Conservation (phyloP, 2,797 vertebrate species). For the Crenuchus spilurus region DNA sequence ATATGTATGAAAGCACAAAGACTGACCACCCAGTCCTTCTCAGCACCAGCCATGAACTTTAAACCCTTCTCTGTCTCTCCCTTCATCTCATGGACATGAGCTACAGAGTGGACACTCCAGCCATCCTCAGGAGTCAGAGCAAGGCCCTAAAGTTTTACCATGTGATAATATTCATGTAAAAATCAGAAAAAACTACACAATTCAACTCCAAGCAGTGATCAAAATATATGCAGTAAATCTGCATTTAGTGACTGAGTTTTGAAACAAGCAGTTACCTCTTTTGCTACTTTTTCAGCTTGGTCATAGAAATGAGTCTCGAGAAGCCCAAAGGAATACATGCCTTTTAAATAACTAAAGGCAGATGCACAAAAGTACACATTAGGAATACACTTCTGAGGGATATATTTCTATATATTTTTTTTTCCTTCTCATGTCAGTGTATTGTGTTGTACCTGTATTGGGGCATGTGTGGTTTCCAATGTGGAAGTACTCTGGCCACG, state of each 20-base stretch:
- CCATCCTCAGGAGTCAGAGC: constrained; percentile 81
- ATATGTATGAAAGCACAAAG: neutral
- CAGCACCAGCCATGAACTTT: constrained; percentile 84
- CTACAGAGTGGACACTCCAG: constrained; percentile 89
- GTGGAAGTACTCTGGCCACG: constrained; percentile 84
- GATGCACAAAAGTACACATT: constrained; percentile 5
- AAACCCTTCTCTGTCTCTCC: constrained; percentile 85
- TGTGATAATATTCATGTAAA: too few relatives aligned
- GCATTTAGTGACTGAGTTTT: neutral
- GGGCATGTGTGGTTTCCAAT: constrained; percentile 87
- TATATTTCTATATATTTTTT: too few relatives aligned
- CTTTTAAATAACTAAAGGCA: constrained; percentile 87
- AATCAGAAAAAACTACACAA: too few relatives aligned
- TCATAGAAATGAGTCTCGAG: constrained; percentile 89
- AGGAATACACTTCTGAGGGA: neutral
- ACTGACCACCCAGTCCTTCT: constrained; percentile 89
- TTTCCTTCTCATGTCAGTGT: neutral
- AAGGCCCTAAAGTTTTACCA: constrained; percentile 87
- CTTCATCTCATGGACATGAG: constrained; percentile 92
- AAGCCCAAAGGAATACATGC: constrained; percentile 91
- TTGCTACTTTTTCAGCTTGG: constrained; percentile 86
- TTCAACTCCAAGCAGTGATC: too few relatives aligned
- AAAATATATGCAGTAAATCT: neutral
- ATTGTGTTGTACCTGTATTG: constrained; percentile 80
- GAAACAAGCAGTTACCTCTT: constrained; percentile 79